Evolutionary conservation across 2,797 vertebrate genomes (phyloP).

Genomic region (Chiroxiphia lanceolata): DNA sequence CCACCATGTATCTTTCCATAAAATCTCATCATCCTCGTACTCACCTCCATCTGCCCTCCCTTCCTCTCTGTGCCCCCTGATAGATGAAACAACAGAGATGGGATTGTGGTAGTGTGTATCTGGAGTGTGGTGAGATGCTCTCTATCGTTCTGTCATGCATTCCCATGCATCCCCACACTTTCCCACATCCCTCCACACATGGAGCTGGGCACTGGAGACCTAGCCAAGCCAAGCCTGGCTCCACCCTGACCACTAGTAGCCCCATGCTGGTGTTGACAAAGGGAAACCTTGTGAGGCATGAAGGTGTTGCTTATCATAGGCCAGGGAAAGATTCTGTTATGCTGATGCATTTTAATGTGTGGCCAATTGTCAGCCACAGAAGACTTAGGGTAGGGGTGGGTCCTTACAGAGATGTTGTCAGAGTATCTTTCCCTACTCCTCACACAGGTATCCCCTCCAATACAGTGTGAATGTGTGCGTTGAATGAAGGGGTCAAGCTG

Average conservation of each 20-base stretch:
- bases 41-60: background rate
- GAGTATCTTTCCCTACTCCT: background rate
- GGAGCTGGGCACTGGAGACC: background rate
- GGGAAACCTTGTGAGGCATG: background rate
- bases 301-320: too few relatives aligned
- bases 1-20: rapidly evolving
- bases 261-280: rapidly evolving
- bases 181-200: rapidly evolving
- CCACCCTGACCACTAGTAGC: rapidly evolving
- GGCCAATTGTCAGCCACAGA: background rate
- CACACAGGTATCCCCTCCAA: background rate
- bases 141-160: background rate
- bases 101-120: too few relatives aligned
- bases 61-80: background rate
- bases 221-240: rapidly evolving
- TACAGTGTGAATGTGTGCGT: rapidly evolving
- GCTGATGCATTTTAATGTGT: background rate
- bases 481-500: rapidly evolving
- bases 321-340: background rate
- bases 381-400: background rate
- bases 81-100: background rate
- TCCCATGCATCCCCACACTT: background rate
- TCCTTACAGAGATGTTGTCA: background rate
- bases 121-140: rapidly evolving
- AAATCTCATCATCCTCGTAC: background rate